These are phyloP conservation scores for Perognathus longimembris DNA, from an alignment of 2,113 vertebrate species.

Conservation along the genomic window DNA sequence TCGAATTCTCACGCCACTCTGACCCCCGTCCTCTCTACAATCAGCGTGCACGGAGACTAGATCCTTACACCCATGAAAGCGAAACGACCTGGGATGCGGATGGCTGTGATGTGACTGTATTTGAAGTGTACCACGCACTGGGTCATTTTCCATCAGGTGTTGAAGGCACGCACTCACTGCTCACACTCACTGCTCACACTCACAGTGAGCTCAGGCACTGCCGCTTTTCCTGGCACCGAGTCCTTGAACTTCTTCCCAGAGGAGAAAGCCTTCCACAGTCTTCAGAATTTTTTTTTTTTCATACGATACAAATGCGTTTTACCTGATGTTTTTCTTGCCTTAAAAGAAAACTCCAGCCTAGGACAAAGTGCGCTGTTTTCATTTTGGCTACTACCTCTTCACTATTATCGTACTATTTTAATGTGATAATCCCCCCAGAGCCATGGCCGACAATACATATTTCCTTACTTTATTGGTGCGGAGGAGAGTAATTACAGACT, in stretches of 20 bases:
- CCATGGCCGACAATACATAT: not conserved
- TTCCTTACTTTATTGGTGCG: not conserved
- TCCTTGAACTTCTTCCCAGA: not conserved
- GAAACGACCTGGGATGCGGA: no score
- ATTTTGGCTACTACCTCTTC: not conserved
- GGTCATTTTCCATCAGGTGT: rapidly evolving
- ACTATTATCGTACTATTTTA: not conserved
- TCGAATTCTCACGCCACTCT: not conserved
- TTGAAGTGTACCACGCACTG: not conserved
- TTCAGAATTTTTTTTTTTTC: not conserved
- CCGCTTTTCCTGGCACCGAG: not conserved
- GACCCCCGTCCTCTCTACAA: not conserved
- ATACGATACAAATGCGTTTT: not conserved
- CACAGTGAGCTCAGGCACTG: rapidly evolving
- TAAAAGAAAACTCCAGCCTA: not conserved
- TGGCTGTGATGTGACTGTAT: rapidly evolving
- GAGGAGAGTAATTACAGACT: not conserved
- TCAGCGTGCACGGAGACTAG: rapidly evolving
- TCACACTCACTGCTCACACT: no score
- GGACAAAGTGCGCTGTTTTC: not conserved
- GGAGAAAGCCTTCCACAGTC: not conserved
- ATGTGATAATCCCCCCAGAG: not conserved
- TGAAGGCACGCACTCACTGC: no score
- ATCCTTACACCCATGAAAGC: rapidly evolving
- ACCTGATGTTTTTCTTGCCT: not conserved